Conservation (phyloP, 2,797 vertebrate genomes). For the Pseudocheirus occidentalis region DNA sequence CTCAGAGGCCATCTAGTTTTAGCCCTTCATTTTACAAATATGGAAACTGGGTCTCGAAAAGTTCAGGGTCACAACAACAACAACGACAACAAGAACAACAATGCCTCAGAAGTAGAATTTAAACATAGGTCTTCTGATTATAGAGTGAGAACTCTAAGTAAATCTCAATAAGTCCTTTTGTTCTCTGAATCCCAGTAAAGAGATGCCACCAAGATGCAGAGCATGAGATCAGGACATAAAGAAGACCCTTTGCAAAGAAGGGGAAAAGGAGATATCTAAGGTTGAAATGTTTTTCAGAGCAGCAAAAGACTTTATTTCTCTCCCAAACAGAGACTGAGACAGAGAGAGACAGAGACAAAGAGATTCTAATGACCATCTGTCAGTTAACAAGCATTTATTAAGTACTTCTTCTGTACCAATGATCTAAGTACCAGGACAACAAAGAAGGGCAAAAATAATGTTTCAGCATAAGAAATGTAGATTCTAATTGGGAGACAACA, state of each 20-base stretch:
- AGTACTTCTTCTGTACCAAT: not conserved
- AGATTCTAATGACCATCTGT: not conserved
- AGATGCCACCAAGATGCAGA: not conserved
- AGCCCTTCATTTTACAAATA: not conserved
- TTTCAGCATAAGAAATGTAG: not conserved
- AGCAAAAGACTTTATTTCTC: not conserved
- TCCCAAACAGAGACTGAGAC: not conserved
- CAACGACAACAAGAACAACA: too few species aligned
- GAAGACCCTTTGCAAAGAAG: not conserved
- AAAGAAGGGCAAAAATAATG: not conserved
- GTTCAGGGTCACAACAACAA: not conserved
- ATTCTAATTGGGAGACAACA: not conserved
- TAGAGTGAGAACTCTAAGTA: not conserved
- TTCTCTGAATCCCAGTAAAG: not conserved
- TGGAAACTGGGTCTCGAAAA: not conserved
- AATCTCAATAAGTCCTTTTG: not conserved
- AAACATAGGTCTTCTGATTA: not conserved
- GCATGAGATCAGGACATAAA: not conserved
- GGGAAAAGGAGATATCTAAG: not conserved
- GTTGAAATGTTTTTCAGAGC: not conserved
- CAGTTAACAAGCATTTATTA: not conserved
- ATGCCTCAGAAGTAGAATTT: not conserved
- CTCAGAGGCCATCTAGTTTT: not conserved
- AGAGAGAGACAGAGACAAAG: not conserved
- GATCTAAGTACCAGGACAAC: not conserved